Conservation (phyloP, 2,113 vertebrate species). For the Onychostruthus taczanowskii region DNA sequence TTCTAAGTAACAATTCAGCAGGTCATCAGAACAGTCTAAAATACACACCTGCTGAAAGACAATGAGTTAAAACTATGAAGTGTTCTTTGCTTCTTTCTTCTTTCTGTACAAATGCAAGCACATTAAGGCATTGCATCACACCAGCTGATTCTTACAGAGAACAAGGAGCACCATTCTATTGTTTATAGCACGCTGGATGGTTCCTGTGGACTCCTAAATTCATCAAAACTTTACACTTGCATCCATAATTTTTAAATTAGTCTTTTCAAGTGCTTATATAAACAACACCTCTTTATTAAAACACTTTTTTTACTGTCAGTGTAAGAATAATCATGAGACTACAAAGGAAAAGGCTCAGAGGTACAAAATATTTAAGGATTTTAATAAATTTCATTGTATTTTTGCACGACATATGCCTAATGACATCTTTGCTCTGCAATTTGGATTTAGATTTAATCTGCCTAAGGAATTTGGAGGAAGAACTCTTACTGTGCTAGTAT, state of each 20-base stretch:
- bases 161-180: background rate
- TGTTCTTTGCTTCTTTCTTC: background rate
- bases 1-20: background rate
- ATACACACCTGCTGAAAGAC: background rate
- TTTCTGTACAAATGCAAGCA: background rate
- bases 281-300: background rate
- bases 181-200: background rate
- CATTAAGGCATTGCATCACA: background rate
- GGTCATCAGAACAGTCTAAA: background rate
- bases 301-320: background rate
- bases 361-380: background rate
- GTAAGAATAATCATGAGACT: background rate
- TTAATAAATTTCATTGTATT: background rate
- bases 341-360: background rate
- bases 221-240: background rate
- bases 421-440: background rate
- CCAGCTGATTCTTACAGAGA: background rate
- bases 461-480: background rate
- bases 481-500: background rate
- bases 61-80: background rate
- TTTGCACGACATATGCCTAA: background rate
- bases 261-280: background rate
- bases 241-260: background rate
- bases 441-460: background rate
- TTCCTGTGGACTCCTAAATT: background rate